A percentile compares a stretch with the other conserved stretches of the same genome.
phyloP scores from a whole-genome alignment of 2,113 vertebrate genomes.

The Electrona antarctica region DNA sequence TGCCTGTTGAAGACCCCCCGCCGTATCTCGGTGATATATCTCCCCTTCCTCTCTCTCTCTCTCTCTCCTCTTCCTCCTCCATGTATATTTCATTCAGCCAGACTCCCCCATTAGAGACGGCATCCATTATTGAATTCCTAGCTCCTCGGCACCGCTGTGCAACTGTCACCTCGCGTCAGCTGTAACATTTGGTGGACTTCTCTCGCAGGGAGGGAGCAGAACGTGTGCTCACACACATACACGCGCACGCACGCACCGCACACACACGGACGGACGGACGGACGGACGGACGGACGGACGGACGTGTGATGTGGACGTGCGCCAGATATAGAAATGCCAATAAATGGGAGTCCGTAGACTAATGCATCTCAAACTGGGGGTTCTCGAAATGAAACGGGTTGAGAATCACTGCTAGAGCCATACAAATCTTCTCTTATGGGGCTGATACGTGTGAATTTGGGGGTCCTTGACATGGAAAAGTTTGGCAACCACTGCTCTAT shows the following conservation, averaged over 20 bases:
- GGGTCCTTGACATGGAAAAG: too few relatives aligned
- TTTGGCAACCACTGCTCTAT: too few relatives aligned
- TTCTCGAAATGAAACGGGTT: too few relatives aligned
- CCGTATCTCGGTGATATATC: slow-evolving; percentile 60
- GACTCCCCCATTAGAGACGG: slow-evolving; percentile 68
- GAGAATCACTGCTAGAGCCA: too few relatives aligned
- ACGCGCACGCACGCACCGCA: slow-evolving; percentile 7
- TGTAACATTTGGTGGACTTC: slow-evolving; percentile 69
- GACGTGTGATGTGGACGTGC: slow-evolving; percentile 1
- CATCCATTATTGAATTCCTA: slow-evolving; percentile 77
- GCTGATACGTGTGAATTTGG: too few relatives aligned
- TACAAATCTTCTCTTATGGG: too few relatives aligned
- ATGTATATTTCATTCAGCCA: slow-evolving; percentile 76
- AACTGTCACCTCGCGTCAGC: slow-evolving; percentile 74
- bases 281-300: too few relatives aligned
- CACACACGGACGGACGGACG: background rate
- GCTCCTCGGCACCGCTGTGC: slow-evolving; percentile 67
- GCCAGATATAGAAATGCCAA: too few relatives aligned
- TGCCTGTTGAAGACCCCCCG: slow-evolving; percentile 51
- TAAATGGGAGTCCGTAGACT: too few relatives aligned
- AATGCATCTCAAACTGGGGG: too few relatives aligned
- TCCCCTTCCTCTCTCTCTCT: slow-evolving; percentile 9
- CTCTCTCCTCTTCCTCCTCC: slow-evolving; percentile 30
- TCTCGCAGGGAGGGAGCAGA: slow-evolving; percentile 43
- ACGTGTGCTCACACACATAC: slow-evolving; percentile 3